Evolutionary conservation across 2,888 invertebrate genomes (phyloP).

Genomic region (Phlogophora meticulosa): DNA sequence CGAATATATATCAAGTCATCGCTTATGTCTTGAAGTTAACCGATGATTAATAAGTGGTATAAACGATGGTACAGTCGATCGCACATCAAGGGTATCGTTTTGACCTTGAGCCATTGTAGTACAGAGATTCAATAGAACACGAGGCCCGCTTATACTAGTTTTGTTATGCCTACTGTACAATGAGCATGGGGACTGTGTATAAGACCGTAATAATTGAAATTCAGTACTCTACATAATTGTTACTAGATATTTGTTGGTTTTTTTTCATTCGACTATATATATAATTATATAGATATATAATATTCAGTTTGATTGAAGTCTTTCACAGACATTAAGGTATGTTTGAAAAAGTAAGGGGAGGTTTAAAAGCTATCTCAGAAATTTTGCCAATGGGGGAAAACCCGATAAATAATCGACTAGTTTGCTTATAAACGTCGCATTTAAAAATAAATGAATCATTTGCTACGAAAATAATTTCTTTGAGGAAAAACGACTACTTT

Average conservation of each 20-base stretch:
- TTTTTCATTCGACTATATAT: not conserved
- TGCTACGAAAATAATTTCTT: not conserved
- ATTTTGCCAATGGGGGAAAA: not conserved
- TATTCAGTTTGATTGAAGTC: not conserved
- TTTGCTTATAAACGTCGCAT: not conserved
- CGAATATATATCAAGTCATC: conserved; percentile 40
- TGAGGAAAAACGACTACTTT: conserved; percentile 31
- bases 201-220: conserved; percentile 9
- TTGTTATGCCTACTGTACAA: too few relatives aligned
- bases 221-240: not conserved
- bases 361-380: too few relatives aligned
- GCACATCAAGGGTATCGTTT: not conserved
- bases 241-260: not conserved
- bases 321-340: not conserved
- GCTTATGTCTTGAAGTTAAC: conserved; percentile 28
- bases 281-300: not conserved
- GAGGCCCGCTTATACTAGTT: too few relatives aligned
- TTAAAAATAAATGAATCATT: not conserved
- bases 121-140: too few relatives aligned
- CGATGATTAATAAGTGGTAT: conserved; percentile 22
- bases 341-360: rapidly evolving
- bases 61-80: not conserved
- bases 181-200: not conserved
- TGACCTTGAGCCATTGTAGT: too few relatives aligned
- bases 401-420: not conserved